These are phyloP conservation scores for Emydoidea blandingii DNA, from an alignment of 2,797 vertebrate genomes.

Conservation along the genomic window DNA sequence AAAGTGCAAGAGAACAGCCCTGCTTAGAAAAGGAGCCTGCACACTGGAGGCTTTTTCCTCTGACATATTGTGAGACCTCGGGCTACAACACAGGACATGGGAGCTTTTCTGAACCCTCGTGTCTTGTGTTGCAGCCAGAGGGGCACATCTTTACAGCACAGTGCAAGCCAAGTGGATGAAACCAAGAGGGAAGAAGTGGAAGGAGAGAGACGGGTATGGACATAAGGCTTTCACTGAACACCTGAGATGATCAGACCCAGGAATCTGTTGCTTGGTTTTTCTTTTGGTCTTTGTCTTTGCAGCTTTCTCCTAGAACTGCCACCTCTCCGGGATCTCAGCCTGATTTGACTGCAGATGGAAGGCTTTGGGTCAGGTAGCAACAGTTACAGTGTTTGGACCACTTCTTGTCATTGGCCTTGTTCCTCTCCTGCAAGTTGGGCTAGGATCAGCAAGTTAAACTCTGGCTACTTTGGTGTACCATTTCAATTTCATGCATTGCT, in stretches of 20 bases:
- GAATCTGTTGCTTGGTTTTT: slow-evolving; percentile 30
- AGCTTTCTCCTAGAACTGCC: slow-evolving; percentile 28
- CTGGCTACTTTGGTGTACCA: not conserved
- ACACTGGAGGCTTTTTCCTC: slow-evolving; percentile 8
- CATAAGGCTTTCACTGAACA: not conserved
- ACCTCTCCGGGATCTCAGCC: slow-evolving; percentile 38
- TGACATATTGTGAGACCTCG: slow-evolving; percentile 85
- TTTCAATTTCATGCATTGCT: not conserved
- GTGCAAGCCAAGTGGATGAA: slow-evolving; percentile 57
- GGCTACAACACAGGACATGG: slow-evolving; percentile 99
- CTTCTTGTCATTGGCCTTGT: not conserved
- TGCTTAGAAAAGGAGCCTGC: not conserved
- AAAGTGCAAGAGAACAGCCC: slow-evolving; percentile 19
- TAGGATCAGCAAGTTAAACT: not conserved
- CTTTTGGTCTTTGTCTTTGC: slow-evolving; percentile 18
- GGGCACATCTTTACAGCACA: slow-evolving; percentile 80
- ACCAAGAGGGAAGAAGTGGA: slow-evolving; percentile 31
- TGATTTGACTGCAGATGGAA: slow-evolving; percentile 42
- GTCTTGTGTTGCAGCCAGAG: slow-evolving; percentile 99
- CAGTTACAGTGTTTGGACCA: not conserved
- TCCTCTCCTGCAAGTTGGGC: not conserved
- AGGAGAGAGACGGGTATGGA: slow-evolving; percentile 8
- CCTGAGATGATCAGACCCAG: slow-evolving; percentile 26
- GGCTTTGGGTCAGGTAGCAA: slow-evolving; percentile 51
- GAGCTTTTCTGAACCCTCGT: slow-evolving; percentile 94